Evolutionary conservation across 1,140 invertebrate species (phyloP).

Genomic region (Drosophila virilis): DNA sequence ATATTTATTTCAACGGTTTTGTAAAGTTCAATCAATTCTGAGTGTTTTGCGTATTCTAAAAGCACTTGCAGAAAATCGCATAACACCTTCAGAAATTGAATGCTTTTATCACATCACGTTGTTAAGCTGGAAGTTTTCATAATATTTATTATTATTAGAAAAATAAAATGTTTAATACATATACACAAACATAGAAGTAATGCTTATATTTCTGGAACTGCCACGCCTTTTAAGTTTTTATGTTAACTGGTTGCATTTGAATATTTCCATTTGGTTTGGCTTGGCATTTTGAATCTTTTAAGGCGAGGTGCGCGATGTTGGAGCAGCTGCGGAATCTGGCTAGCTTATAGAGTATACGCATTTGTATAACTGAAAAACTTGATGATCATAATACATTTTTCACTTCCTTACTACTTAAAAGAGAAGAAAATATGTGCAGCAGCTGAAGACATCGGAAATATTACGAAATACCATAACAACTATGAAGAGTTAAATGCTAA

Average conservation of each 20-base stretch:
- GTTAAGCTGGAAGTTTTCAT: constrained; percentile 29
- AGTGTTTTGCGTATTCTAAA: no score
- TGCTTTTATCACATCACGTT: background rate
- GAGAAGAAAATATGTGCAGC: constrained; percentile 2
- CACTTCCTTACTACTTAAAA: constrained; percentile 8
- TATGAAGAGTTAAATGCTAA: constrained; percentile 44
- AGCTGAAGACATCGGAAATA: constrained; percentile 20
- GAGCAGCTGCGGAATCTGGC: constrained; percentile 14
- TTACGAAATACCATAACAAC: constrained; percentile 44
- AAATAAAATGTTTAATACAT: constrained; percentile 61
- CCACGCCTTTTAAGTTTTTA: background rate
- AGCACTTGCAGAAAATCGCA: no score
- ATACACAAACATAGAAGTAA: background rate
- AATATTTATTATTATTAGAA: constrained; percentile 60
- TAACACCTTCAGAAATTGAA: no score
- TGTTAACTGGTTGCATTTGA: background rate
- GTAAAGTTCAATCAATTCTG: no score
- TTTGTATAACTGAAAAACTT: constrained; percentile 11
- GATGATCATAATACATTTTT: constrained; percentile 32
- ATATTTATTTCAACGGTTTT: no score
- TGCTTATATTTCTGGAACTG: constrained; percentile 1
- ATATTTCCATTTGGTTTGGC: background rate
- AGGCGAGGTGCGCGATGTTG: constrained; percentile 8
- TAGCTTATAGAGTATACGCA: constrained; percentile 10
- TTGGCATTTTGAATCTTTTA: background rate